Evolutionary conservation across 2,888 invertebrate species (phyloP), one percentile per base, ranked within the genome.

Genomic region (Limnephilus marmoratus): DNA sequence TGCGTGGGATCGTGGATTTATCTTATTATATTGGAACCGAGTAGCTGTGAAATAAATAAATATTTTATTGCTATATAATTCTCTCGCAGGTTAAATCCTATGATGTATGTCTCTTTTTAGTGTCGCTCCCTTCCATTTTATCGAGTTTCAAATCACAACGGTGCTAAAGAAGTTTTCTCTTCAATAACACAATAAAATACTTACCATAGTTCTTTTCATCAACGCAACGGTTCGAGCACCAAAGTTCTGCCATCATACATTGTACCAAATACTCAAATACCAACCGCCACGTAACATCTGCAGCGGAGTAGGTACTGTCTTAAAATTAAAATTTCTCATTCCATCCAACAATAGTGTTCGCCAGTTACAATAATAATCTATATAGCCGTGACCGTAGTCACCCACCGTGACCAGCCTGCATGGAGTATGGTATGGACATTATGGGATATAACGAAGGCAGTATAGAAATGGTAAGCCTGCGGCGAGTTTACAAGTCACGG

Each of bases 261-360:
- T n/a, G 13, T 15, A 49, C 49, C 49, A 82, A 3, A 34, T 34
- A 34, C 34, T 3, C 1, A 34, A 13, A 82, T 34, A 15, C 82
- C 41, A 85, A 85, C 85, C 85, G 45, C 82, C 82, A 29, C 82
- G n/a, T 85, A 85, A 37, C 85, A 85, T 85, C 85, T 85, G 85
- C 85, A 85, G 45, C 41, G 45, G 4, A 45, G 31, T 85, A 37
- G 31, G 15, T 37, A 85, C 37, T 4, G 37, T 85, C 37, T n/a
- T 85, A 68, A 68, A 24, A 24, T 68, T n/a, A 24, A 24, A 24
- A 24, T n/a, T 68, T 24, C 18, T 24, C 45, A 85, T 85, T 37
- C 31, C 37, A 12, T 45, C 45, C 24, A n/a, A 85, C 85, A 85
- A 85, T 85, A 85, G 41, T 85, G 37, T 37, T 85, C 85, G n/a